Evolutionary conservation across 2,113 vertebrate species (phyloP), one percentile per base, ranked within the genome.

Genomic region (Hippocampus comes): DNA sequence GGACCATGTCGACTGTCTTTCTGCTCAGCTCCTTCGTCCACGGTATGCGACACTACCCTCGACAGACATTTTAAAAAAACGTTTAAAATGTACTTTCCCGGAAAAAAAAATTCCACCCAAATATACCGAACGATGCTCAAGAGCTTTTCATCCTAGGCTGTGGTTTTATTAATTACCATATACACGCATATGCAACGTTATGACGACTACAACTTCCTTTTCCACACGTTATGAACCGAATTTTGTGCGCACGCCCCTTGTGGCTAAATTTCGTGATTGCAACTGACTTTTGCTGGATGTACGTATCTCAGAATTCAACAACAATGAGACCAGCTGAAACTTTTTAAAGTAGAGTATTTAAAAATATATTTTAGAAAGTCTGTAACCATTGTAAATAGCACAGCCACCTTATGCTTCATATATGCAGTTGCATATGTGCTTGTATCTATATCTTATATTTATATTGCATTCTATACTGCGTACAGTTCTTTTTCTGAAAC

Each of bases 1-100:
- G 79, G n/a, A 76, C 80, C 0, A 72, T 87, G 55, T 89, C 1
- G 0, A 86, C 80, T 73, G 74, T 91, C 2, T 68, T 48, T 12
- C 25, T 89, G 67, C 9, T 91, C 11, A 1, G 43, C 48, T 86
- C 74, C 71, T 74, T 71, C 64, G 2, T 72, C 4, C 55, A 79
- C 67, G 90, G 90, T 92, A 83, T 17, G 78, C 6, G 4, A 30
- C 25, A 18, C 48, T 6, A 61, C 4, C 68, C 0, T 11, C 11
- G 12, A 25, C 4, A 1, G 17, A 5, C 0, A 18, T 42, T 14
- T 5, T 0, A n/a, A 9, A 9, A 18, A 18, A 15, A 18, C 25
- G 20, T n/a, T 21, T 65, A 21, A 12, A 15, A 14, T 66, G 12
- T 20, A 9, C 10, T 67, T 48, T 6, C 5, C 5, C 42, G 9